Evolutionary conservation across 2,797 vertebrate genomes (phyloP).

Genomic region (Pangasius mekongensis): DNA sequence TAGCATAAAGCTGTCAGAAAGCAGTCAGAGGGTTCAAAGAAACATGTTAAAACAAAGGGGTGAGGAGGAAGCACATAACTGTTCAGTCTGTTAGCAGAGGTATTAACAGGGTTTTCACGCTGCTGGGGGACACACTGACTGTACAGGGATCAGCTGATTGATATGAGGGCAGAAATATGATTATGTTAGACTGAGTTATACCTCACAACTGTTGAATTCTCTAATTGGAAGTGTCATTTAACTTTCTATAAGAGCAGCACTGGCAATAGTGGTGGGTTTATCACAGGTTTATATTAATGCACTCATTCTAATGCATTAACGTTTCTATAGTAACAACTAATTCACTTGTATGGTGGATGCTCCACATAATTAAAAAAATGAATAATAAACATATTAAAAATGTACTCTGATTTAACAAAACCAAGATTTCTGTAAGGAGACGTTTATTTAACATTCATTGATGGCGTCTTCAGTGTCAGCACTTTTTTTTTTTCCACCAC

Average conservation of each 20-base stretch:
- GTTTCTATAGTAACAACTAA: background rate
- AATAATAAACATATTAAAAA: background rate
- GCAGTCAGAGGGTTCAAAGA: slow-evolving; percentile 25
- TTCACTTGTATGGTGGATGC: background rate
- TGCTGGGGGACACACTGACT: background rate
- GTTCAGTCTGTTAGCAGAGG: background rate
- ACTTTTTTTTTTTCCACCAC: background rate
- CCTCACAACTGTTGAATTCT: background rate
- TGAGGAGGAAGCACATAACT: slow-evolving; percentile 5
- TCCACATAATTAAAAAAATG: background rate
- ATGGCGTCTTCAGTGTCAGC: background rate
- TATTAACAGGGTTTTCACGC: background rate
- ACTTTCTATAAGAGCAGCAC: background rate
- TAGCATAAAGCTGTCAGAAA: slow-evolving; percentile 51
- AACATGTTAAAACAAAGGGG: slow-evolving; percentile 39
- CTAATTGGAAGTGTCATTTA: background rate
- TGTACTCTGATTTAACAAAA: background rate
- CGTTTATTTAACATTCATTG: background rate
- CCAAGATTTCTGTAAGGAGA: background rate
- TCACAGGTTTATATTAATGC: background rate
- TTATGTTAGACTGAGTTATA: background rate
- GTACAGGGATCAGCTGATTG: slow-evolving; percentile 10
- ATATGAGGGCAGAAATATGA: background rate
- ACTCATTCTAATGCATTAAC: background rate
- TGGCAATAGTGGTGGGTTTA: background rate